phyloP scores from a whole-genome alignment of 2,797 vertebrate species.

The Heteromormyrus szaboi region DNA sequence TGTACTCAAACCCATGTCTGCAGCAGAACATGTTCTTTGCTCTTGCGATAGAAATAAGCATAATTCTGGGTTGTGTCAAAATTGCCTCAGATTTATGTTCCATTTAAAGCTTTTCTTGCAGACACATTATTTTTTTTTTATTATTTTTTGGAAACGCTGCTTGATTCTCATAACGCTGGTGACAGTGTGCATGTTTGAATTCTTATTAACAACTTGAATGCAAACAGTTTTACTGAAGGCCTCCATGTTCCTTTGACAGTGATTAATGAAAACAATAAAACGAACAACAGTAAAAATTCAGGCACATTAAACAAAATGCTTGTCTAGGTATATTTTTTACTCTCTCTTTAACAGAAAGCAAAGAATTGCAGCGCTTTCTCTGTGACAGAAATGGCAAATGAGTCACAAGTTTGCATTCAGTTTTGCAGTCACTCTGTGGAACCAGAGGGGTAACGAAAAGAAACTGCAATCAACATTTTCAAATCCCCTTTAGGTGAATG shows the following conservation, averaged over 20 bases:
- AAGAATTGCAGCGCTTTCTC: neutral
- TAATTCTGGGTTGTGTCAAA: neutral
- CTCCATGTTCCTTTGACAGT: neutral
- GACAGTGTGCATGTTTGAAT: neutral
- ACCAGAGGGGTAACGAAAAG: neutral
- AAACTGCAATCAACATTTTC: neutral
- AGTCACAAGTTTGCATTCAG: neutral
- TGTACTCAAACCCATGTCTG: neutral
- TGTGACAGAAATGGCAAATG: neutral
- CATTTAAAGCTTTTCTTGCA: neutral
- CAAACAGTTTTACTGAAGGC: neutral
- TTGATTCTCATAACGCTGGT: neutral
- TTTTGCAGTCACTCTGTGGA: neutral
- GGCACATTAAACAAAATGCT: neutral
- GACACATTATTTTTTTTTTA: neutral
- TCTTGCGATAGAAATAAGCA: neutral
- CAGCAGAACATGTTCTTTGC: neutral
- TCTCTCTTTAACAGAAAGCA: neutral
- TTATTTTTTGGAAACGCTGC: neutral
- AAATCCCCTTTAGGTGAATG: neutral
- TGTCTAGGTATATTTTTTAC: neutral
- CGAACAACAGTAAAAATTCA: neutral
- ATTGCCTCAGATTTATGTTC: neutral
- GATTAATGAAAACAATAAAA: constrained; percentile 9
- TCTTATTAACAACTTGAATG: neutral